Evolutionary conservation across 2,113 vertebrate genomes (phyloP).

Genomic region (Sebastes schlegelii): DNA sequence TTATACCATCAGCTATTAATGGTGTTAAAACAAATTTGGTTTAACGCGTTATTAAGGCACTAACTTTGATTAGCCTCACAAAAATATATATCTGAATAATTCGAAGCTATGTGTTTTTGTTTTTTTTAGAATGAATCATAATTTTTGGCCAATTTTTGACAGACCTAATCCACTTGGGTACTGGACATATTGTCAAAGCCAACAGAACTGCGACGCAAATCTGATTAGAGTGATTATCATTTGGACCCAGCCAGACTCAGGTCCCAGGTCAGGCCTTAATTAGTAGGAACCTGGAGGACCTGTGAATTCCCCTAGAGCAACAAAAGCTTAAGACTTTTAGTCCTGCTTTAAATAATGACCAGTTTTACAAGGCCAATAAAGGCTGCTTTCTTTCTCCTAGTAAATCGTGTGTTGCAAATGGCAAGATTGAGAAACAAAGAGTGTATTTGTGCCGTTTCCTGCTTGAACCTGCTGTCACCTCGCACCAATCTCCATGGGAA

Average conservation of each 20-base stretch:
- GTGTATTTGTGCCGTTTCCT: constrained; percentile 25
- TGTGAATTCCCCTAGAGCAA: background rate
- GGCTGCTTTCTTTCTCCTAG: background rate
- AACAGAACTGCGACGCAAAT: background rate
- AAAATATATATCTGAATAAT: background rate
- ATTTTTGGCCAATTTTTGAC: background rate
- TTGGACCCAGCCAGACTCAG: background rate
- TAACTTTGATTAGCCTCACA: no score
- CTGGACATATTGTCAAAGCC: background rate
- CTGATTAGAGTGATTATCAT: background rate
- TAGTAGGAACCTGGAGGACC: background rate
- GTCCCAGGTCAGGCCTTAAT: background rate
- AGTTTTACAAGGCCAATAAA: constrained; percentile 33
- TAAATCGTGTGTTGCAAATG: constrained; percentile 16
- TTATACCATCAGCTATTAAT: no score
- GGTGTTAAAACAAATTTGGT: no score
- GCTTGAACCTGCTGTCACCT: constrained; percentile 53
- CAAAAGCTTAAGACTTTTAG: constrained; percentile 10
- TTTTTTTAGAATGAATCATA: background rate
- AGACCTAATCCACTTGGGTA: background rate
- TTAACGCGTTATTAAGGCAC: no score
- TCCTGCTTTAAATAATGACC: background rate
- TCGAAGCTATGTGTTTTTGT: background rate
- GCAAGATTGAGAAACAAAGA: constrained; percentile 34
- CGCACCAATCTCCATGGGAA: constrained; percentile 45